phyloP scores from a whole-genome alignment of 2,888 invertebrate species.

The Callyntrura guangdongensis region DNA sequence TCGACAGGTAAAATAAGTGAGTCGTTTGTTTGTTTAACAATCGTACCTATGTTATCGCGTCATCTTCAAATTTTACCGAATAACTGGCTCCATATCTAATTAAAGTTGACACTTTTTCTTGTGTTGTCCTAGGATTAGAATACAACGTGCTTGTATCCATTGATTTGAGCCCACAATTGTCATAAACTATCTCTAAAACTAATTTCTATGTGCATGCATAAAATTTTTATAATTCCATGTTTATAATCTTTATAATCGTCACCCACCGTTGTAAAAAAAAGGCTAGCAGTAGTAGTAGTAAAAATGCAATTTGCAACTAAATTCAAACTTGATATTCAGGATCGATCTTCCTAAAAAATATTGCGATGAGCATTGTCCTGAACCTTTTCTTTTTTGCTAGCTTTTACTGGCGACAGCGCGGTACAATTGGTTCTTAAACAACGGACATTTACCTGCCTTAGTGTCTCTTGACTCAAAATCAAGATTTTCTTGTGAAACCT shows the following conservation, averaged over 20 bases:
- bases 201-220: too few species aligned
- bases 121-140: background rate
- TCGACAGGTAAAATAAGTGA: background rate
- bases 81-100: too few species aligned
- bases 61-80: background rate
- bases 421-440: too few species aligned
- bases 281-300: too few species aligned
- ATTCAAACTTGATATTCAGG: slow-evolving; percentile 33
- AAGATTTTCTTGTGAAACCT: too few species aligned
- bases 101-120: slow-evolving; percentile 55
- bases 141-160: background rate
- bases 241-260: background rate
- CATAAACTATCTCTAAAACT: too few species aligned
- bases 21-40: slow-evolving; percentile 43
- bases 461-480: too few species aligned
- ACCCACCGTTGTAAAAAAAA: background rate
- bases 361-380: too few species aligned
- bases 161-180: background rate
- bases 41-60: slow-evolving; percentile 4
- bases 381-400: too few species aligned
- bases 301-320: slow-evolving; percentile 17
- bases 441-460: too few species aligned
- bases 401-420: too few species aligned
- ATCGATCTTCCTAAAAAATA: slow-evolving; percentile 4
- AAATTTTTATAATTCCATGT: background rate